A percentile compares a stretch with the other conserved stretches of the same genome.
Conservation (phyloP, 2,113 vertebrate genomes). For the Melozone crissalis region DNA sequence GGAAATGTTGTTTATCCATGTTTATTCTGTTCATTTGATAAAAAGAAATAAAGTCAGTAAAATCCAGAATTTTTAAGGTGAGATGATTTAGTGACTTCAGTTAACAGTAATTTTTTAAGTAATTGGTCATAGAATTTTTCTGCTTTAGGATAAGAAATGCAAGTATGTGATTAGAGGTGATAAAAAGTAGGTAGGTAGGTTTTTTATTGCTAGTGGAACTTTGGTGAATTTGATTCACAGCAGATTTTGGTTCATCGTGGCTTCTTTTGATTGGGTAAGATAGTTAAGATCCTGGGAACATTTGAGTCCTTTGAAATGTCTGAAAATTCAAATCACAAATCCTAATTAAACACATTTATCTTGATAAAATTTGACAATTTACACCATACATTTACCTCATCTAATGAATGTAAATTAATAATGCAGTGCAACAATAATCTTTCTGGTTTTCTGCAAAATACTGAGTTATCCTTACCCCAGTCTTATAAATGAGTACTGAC, state of each 20-base stretch:
- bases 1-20: fast-evolving
- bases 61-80: background rate
- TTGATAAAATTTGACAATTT: background rate
- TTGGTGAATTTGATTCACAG: background rate
- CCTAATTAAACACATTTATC: background rate
- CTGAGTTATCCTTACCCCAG: background rate
- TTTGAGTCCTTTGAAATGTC: background rate
- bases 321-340: background rate
- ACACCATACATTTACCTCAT: background rate
- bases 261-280: background rate
- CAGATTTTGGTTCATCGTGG: background rate
- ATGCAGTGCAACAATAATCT: background rate
- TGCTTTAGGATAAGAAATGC: background rate
- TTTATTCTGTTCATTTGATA: background rate
- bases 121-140: background rate
- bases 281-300: background rate
- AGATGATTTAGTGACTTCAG: background rate
- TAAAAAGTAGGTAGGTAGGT: background rate
- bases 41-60: background rate
- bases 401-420: background rate
- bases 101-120: background rate
- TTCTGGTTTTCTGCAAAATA: background rate
- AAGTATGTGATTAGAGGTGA: background rate
- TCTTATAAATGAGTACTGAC: background rate
- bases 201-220: background rate